A percentile compares a stretch with the other conserved stretches of the same genome.
These are phyloP conservation scores for Coccyzus lansbergi DNA, from an alignment of 2,797 vertebrate species.

Conservation along the genomic window DNA sequence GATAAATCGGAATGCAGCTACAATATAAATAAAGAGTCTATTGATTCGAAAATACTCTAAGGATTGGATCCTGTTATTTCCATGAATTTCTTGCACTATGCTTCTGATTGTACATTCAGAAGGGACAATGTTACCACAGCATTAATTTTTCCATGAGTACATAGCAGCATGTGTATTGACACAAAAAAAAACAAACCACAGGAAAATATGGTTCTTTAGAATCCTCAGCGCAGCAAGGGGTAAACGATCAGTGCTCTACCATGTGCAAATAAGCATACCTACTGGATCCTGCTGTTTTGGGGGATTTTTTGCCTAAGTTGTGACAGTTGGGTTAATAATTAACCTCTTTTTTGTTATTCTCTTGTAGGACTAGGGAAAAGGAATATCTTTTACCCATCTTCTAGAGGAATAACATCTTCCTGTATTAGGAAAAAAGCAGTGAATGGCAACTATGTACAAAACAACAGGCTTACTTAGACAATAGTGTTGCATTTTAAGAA, in stretches of 20 bases:
- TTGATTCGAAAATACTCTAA: not conserved
- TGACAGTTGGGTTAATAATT: not conserved
- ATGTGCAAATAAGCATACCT: not conserved
- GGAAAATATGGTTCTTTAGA: not conserved
- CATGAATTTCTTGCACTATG: constrained; percentile 11
- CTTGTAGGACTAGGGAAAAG: not conserved
- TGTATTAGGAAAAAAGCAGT: not conserved
- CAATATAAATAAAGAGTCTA: constrained; percentile 38
- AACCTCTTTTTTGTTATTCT: not conserved
- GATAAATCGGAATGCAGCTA: constrained; percentile 19
- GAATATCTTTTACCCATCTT: not conserved
- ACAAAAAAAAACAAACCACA: not conserved
- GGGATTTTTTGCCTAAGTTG: not conserved
- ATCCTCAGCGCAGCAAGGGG: not conserved
- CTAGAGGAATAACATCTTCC: not conserved
- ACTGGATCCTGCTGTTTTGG: not conserved
- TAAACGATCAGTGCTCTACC: not conserved
- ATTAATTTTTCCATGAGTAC: constrained; percentile 45
- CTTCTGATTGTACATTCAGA: constrained; percentile 9
- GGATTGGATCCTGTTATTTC: constrained; percentile 14
- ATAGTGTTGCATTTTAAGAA: not conserved
- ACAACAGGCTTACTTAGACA: not conserved
- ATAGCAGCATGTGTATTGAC: not conserved
- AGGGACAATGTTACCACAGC: not conserved
- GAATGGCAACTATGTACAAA: not conserved